Conservation (phyloP, 2,113 vertebrate species). For the Lamprologus speciosus region DNA sequence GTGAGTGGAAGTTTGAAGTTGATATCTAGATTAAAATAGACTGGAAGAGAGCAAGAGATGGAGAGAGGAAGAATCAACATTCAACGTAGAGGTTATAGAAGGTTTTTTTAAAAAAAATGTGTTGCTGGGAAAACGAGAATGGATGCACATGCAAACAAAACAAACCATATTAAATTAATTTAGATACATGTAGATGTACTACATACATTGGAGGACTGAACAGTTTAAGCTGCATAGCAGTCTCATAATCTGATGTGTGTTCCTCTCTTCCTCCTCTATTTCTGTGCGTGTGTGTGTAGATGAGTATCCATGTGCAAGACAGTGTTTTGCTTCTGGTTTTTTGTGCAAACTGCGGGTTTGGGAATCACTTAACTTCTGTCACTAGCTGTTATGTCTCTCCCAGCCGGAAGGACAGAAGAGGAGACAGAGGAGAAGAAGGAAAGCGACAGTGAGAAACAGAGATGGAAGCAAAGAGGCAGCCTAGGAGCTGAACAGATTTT, state of each 20-base stretch:
- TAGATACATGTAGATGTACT: not conserved
- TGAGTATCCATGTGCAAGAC: slow-evolving; percentile 30
- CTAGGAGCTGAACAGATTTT: not conserved
- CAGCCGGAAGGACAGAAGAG: slow-evolving; percentile 27
- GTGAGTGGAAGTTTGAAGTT: not conserved
- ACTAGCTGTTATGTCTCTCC: slow-evolving; percentile 54
- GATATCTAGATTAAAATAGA: not conserved
- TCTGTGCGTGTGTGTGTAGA: not conserved
- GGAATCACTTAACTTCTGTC: slow-evolving; percentile 70
- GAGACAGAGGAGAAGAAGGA: not conserved
- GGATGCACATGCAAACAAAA: not conserved
- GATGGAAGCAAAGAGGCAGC: not conserved
- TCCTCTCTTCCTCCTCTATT: not conserved
- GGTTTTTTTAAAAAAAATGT: fast-evolving
- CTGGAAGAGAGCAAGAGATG: not conserved
- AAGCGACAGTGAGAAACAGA: slow-evolving; percentile 5
- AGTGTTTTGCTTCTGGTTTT: slow-evolving; percentile 50
- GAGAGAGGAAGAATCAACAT: not conserved
- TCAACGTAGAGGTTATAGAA: not conserved
- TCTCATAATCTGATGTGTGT: not conserved
- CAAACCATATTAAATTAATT: not conserved
- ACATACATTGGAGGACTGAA: not conserved
- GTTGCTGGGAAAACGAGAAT: not conserved
- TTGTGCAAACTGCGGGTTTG: slow-evolving; percentile 33
- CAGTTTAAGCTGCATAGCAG: not conserved